Evolutionary conservation across 2,113 vertebrate genomes (phyloP).

Genomic region (Phalacrocorax aristotelis): DNA sequence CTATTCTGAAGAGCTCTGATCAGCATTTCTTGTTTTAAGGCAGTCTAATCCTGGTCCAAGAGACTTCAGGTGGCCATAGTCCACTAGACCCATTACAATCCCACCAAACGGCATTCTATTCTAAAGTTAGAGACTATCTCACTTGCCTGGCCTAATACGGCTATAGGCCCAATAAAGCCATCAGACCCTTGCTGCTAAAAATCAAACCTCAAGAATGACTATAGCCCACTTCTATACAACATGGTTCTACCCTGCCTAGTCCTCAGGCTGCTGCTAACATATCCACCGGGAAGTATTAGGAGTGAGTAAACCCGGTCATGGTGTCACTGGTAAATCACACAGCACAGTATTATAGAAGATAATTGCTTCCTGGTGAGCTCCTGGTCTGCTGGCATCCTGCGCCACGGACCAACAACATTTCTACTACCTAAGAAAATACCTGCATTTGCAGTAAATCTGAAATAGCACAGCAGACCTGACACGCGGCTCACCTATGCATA

Average conservation of each 20-base stretch:
- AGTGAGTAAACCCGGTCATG: not conserved
- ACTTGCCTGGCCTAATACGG: not conserved
- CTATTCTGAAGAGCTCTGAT: not conserved
- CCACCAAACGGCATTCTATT: not conserved
- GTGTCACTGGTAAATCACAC: not conserved
- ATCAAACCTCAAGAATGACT: not conserved
- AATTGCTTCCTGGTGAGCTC: not conserved
- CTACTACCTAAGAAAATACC: not conserved
- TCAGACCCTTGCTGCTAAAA: not conserved
- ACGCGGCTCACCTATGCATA: no score
- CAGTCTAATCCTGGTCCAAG: not conserved
- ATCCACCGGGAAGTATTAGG: accelerated
- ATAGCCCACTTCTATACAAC: not conserved
- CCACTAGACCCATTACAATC: not conserved
- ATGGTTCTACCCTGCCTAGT: not conserved
- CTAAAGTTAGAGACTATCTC: not conserved
- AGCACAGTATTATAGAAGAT: not conserved
- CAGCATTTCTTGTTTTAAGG: not conserved
- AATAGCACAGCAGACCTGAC: not conserved
- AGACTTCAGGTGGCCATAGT: not conserved
- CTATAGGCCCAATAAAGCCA: not conserved
- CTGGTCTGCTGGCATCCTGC: not conserved
- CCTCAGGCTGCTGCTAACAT: not conserved
- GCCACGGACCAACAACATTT: not conserved
- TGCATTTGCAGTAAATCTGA: not conserved